Evolutionary conservation across 2,888 invertebrate species (phyloP).

Genomic region (Eledona agricola): DNA sequence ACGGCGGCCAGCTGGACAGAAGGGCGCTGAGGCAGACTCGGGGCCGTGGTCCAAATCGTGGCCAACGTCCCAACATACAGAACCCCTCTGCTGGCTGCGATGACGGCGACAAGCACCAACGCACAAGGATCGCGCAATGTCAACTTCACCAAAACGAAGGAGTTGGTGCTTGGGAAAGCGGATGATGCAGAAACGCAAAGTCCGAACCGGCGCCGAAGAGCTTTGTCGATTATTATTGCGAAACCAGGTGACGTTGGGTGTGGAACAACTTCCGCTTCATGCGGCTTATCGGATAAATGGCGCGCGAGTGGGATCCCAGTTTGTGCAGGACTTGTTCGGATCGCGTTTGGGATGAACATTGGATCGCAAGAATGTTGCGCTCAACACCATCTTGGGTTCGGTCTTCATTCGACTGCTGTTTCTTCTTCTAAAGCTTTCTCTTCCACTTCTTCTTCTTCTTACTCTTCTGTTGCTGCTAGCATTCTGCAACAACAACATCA

Average conservation of each 20-base stretch:
- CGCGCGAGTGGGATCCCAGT: slow-evolving; percentile 56
- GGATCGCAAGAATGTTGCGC: slow-evolving; percentile 51
- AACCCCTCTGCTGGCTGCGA: slow-evolving; percentile 54
- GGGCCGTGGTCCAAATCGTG: slow-evolving; percentile 58
- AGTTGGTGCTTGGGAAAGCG: no score
- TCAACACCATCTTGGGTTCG: slow-evolving; percentile 54
- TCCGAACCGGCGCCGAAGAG: slow-evolving; percentile 10
- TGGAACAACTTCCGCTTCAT: slow-evolving; percentile 42
- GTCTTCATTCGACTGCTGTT: slow-evolving; percentile 21
- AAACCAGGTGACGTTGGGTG: slow-evolving; percentile 36
- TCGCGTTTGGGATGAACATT: slow-evolving; percentile 55
- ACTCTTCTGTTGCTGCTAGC: slow-evolving; percentile 13
- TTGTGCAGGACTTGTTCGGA: slow-evolving; percentile 49
- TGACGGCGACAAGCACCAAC: slow-evolving; percentile 39
- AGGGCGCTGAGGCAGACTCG: slow-evolving; percentile 49
- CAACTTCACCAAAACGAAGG: no score
- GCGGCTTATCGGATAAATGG: slow-evolving; percentile 53
- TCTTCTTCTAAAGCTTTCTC: slow-evolving; percentile 7
- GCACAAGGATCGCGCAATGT: slow-evolving; percentile 9
- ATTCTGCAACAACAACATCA: slow-evolving; percentile 30
- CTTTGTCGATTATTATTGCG: slow-evolving; percentile 37
- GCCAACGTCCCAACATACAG: slow-evolving; percentile 59
- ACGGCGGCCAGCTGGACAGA: slow-evolving; percentile 56
- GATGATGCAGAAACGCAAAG: slow-evolving; percentile 2
- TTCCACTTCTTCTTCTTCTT: slow-evolving; percentile 15